Evolutionary conservation across 1,140 invertebrate species (phyloP), one percentile per base, ranked within the genome.

Genomic region (Xylocopa sonorina): DNA sequence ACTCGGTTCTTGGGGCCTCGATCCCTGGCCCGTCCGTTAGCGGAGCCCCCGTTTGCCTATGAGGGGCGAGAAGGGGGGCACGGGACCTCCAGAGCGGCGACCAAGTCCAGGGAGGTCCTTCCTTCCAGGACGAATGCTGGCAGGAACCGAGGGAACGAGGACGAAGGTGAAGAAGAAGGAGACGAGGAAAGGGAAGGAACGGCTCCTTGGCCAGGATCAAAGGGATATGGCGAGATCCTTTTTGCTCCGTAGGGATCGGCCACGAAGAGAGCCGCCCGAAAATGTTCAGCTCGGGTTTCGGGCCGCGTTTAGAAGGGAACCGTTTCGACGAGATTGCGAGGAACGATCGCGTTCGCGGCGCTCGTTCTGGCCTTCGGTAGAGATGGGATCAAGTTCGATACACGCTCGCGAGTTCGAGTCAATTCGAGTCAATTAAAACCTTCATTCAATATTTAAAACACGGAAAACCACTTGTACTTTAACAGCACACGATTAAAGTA

Each of bases 81-180:
- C 80, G 69, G 86, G 90, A 90, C 90, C 89, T 90, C 89, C 89
- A 81, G 68, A 76, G 88, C 73, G 84, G 62, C 78, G 55, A 63
- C 79, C 79, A 83, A 88, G 89, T 89, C 88, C 87, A 87, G 89
- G 89, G 89, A 91, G 90, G 90, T 91, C 90, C 88, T 91, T 85
- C 83, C 81, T 86, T 86, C 81, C 78, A 81, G 81, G 48, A 58
- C 77, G 71, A 10, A 24, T 43, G 69, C 78, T 72, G 68, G 72
- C 78, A 75, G 64, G 78, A 84, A 80, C 79, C 81, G 51, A 80
- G 77, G 77, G 77, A 68, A 57, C 18, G 4, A 58, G 3, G 57
- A 34, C 10, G 32, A 2, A 60, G 57, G 24, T 24, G 58, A 62
- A 24, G 58, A 60, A 60, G 58, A 60, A 38, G 57, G 21, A 43